Evolutionary conservation across 53 echinoderm and acorn worm genomes (phyloP), one percentile per base, ranked within the genome.

Genomic region (Luidia sarsii): DNA sequence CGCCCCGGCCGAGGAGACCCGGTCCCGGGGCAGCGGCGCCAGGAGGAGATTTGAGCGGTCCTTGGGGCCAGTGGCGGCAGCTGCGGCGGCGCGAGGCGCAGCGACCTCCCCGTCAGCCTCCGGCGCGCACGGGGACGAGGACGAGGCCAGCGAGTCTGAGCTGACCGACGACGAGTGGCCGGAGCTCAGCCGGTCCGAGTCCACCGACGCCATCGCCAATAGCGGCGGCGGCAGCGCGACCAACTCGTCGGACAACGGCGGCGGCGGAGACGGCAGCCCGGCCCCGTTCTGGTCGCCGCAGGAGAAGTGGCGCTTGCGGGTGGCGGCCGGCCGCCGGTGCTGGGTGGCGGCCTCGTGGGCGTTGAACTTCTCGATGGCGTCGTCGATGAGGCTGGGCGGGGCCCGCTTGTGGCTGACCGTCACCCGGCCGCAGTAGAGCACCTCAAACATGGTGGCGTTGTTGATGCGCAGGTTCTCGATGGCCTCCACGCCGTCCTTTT

Each of bases 321-420:
- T 54, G 23, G 25, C 21, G n/a, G 50, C 87, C 48, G 83, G 38
- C 36, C 54, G 69, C 53, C 82, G 88, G 48, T 84, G 89, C 68
- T 86, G 80, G 24, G 82, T 69, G 15, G 82, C 74, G 38, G 70
- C 37, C 65, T 97, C 97, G 36, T 94, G 91, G 18, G 80, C 91
- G 34, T 87, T 97, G 33, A 91, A 97, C 45, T 90, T 91, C 53
- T 88, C 81, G 23, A 97, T 91, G 81, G 93, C 83, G 39, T 97
- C 97, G 53, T 93, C 97, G 20, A 97, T 93, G 53, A 97, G 91
- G n/a, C 86, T 88, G 11, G 96, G 96, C 29, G 97, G 93, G 23
- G 97, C 93, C 5, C 93, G 85, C 65, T 91, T 97, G 81, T 97
- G 93, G 29, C 86, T 89, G 74, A 93, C 91, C 4, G 84, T 83